Base-by-base conservation (phyloP, 2,113 vertebrate genomes). In the Solea senegalensis region DNA sequence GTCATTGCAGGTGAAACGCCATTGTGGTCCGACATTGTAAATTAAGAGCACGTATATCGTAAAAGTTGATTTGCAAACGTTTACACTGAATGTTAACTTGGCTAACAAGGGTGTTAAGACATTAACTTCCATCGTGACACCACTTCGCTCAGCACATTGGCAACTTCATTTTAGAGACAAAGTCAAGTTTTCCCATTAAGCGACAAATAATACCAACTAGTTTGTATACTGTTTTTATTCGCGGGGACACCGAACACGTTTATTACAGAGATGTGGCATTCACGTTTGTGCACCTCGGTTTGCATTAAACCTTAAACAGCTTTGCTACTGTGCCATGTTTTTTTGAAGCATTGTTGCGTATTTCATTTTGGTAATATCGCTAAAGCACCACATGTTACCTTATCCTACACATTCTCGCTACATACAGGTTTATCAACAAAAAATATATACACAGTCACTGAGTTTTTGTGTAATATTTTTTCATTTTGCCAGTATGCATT, bases 71-170 rank as follows among this genome's bases (percentile, higher is more conserved):
- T 82, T 83, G 40, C 61, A 54, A 65, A 75, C 51, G 68, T 77
- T 48, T 44, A 72, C 65, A 85, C 76, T 82, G 65, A 60, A 67
- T 39, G 60, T 72, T 21, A 80, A 83, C 64, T 74, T 40, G 49
- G 81, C 68, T 76, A 86, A 71, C 72, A 51, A 14, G 56, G 65
- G 63, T 64, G 70, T 76, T 43, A 55, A 80, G 64, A 78, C 71
- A 59, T 57, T 60, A 74, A 82, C 72, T 72, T 56, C 76, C 69
- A 69, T 72, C 76, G 69, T 83, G 83, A 68, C 71, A 74, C 75
- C 84, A 73, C 73, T 80, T 82, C 52, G 34, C 48, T 45, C 8
- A 44, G 48, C 26, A 56, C 52, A 44, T 54, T 60, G 1, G 5
- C 48, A 80, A 78, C 70, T 72, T 67, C 6, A 67, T 72, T 63